Base-by-base conservation (phyloP, 2,888 invertebrate genomes). In the Altica lythri region DNA sequence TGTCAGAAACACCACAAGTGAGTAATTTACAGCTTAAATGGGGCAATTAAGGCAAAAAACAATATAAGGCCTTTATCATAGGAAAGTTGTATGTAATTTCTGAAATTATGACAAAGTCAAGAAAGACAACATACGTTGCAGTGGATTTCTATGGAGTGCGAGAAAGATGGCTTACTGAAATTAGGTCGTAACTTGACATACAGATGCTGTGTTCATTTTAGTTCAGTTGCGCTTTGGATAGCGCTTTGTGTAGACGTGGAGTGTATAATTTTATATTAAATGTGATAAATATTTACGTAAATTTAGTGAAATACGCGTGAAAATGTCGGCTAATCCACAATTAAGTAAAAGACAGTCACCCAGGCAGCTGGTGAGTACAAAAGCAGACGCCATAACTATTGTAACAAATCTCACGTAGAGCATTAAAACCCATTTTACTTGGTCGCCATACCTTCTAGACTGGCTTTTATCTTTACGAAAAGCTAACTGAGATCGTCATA, bases 391-490 rank as follows among this genome's bases (percentile, higher is more conserved):
- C 83, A 83, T 83, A 81, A 81, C 80, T 80, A 79, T 79, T 79
- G 78, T 79, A 79, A 80, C 80, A 79, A 79, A 79, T 79, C 81
- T 81, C 83, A 83, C 83, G 83, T 83, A 83, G 81, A 70, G 61
- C 57, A 57, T 34, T 53, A 52, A 59, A 57, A 63, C 55, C 57
- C 60, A 57, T 60, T 61, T 49, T 60, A 56, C 56, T 63, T 51
- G 64, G 67, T 67, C 65, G 70, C 68, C 71, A 69, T 70, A 67
- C 69, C 67, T 67, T 65, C 58, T 53, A 49, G 57, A 61, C 56
- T n/a, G 42, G 55, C 55, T 60, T 53, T 58, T 58, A 42, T 59
- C 61, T 60, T 52, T 58, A 47, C n/a, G 47, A 46, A 57, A 48
- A 53, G 55, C 53, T 34, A 47, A 52, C 50, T 51, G 34, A 45